phyloP scores from a whole-genome alignment of 2,888 invertebrate species.

The Labia minor region DNA sequence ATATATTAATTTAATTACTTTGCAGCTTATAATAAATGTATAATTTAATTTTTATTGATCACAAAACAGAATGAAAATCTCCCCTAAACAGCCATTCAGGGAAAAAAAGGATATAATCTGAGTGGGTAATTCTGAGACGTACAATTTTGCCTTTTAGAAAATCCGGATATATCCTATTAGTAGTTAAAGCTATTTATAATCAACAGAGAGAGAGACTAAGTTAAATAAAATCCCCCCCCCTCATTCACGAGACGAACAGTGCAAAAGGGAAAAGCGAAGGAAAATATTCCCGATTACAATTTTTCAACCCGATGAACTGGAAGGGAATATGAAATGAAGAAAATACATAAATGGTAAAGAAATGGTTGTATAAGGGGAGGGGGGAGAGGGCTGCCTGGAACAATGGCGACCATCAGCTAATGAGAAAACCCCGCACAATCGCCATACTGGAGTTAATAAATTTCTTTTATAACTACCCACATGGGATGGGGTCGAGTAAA shows the following conservation, averaged over 20 bases:
- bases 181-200: slow-evolving; percentile 13
- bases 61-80: too few relatives aligned
- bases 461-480: slow-evolving; percentile 5
- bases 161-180: slow-evolving; percentile 5
- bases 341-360: background rate
- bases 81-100: too few relatives aligned
- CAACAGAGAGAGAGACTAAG: background rate
- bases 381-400: too few relatives aligned
- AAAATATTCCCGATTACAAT: background rate
- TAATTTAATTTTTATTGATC: too few relatives aligned
- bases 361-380: too few relatives aligned
- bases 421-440: background rate
- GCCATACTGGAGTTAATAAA: background rate
- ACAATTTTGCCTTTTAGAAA: background rate
- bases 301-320: slow-evolving; percentile 4
- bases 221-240: background rate
- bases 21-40: too few relatives aligned
- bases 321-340: background rate
- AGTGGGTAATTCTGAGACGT: background rate
- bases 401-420: background rate
- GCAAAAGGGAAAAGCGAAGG: background rate
- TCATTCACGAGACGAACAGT: too few relatives aligned
- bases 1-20: too few relatives aligned
- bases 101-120: background rate
- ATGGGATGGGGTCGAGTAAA: background rate